Evolutionary conservation across 2,888 invertebrate genomes (phyloP).

Genomic region (Hipparchia semele): DNA sequence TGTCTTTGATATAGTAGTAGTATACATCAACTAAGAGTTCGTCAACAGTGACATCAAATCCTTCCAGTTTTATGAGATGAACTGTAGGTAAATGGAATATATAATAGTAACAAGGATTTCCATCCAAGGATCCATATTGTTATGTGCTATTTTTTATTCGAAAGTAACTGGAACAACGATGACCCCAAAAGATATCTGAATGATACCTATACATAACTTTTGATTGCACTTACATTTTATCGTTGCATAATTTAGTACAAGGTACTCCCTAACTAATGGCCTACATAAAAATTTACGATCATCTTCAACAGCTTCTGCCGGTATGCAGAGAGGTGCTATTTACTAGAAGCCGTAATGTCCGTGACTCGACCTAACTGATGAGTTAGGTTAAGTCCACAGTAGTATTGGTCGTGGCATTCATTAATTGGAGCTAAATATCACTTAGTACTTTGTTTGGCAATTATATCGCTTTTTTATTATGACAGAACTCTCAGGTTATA

Average conservation of each 20-base stretch:
- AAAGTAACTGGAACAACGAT: neutral
- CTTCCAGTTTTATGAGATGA: neutral
- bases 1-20: no score
- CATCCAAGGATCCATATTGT: neutral
- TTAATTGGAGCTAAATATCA: no score
- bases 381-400: neutral
- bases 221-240: slow-evolving; percentile 24
- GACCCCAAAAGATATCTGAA: neutral
- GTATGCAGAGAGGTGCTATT: slow-evolving; percentile 7
- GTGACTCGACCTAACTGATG: no score
- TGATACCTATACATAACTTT: slow-evolving; percentile 6
- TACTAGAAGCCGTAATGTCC: neutral
- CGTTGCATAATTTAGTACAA: slow-evolving; percentile 54
- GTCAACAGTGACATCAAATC: neutral
- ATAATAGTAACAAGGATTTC: neutral
- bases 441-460: no score
- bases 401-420: no score
- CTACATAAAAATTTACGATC: slow-evolving; percentile 65
- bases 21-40: neutral
- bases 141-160: neutral
- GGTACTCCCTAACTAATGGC: slow-evolving; percentile 48
- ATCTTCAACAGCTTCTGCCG: slow-evolving; percentile 53
- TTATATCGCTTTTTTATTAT: neutral
- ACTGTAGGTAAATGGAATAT: no score
- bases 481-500: neutral